phyloP scores from a whole-genome alignment of 1,140 invertebrate genomes.

The Orchesella cincta region DNA sequence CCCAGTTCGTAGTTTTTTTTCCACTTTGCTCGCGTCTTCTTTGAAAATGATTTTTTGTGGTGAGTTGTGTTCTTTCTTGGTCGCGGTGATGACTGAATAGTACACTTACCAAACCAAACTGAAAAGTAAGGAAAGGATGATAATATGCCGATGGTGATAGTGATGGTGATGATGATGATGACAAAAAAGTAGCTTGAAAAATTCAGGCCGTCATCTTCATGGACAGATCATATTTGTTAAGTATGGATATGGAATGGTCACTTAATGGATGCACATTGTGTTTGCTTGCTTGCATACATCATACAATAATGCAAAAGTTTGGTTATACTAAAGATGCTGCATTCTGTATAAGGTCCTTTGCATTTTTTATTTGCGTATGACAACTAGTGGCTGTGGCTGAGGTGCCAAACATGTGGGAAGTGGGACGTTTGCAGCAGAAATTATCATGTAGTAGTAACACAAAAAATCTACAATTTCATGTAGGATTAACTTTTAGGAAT shows the following conservation, averaged over 20 bases:
- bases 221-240: not conserved
- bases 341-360: not conserved
- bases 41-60: not conserved
- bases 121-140: too few relatives aligned
- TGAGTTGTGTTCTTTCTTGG: not conserved
- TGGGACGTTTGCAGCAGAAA: too few relatives aligned
- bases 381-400: too few relatives aligned
- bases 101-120: too few relatives aligned
- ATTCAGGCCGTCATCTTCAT: conserved; percentile 2
- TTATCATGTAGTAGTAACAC: not conserved
- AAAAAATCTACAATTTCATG: conserved; percentile 3
- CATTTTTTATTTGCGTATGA: not conserved
- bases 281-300: not conserved
- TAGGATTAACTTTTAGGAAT: conserved; percentile 18
- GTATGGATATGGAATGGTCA: not conserved
- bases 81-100: not conserved
- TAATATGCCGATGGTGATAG: too few relatives aligned
- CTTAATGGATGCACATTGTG: not conserved
- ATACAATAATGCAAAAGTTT: not conserved
- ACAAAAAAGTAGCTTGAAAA: not conserved
- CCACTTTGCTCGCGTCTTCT: not conserved
- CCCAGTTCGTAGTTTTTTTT: not conserved
- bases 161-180: not conserved
- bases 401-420: not conserved
- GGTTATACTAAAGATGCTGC: not conserved